phyloP scores from a whole-genome alignment of 2,888 invertebrate genomes.

The Lepidochitona cinerea region DNA sequence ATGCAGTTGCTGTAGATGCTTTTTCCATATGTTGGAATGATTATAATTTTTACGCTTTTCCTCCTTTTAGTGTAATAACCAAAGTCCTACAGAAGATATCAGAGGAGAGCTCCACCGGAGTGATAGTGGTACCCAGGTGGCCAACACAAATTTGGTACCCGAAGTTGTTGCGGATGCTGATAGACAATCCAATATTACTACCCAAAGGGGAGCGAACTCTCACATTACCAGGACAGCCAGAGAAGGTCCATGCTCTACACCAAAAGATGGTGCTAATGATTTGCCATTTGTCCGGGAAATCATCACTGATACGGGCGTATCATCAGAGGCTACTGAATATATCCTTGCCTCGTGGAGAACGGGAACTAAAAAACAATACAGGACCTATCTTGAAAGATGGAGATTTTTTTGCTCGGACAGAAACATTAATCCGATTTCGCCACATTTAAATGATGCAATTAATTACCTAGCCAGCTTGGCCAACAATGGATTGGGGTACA shows the following conservation, averaged over 20 bases:
- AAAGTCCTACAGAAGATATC: slow-evolving; percentile 17
- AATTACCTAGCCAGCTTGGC: slow-evolving; percentile 21
- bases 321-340: slow-evolving; percentile 10
- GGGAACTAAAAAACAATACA: slow-evolving; percentile 29
- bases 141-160: slow-evolving; percentile 22
- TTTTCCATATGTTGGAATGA: slow-evolving; percentile 13
- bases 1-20: slow-evolving; percentile 17
- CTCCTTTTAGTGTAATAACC: slow-evolving; percentile 16
- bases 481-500: slow-evolving; percentile 22
- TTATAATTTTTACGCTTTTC: slow-evolving; percentile 24
- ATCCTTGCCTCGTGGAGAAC: slow-evolving; percentile 31
- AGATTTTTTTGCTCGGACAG: slow-evolving; percentile 26
- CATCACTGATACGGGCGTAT: not conserved
- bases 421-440: slow-evolving; percentile 24
- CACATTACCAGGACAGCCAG: not conserved
- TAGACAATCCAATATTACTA: too few relatives aligned
- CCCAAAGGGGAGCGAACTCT: too few relatives aligned
- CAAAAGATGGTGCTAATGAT: slow-evolving; percentile 13
- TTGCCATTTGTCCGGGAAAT: slow-evolving; percentile 12
- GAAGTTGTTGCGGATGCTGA: slow-evolving; percentile 7
- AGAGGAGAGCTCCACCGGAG: slow-evolving; percentile 7
- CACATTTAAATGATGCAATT: slow-evolving; percentile 23
- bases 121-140: slow-evolving; percentile 21
- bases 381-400: slow-evolving; percentile 31
- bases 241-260: not conserved